Evolutionary conservation across 2,113 vertebrate species (phyloP).

Genomic region (Trochalopteron elliotii): DNA sequence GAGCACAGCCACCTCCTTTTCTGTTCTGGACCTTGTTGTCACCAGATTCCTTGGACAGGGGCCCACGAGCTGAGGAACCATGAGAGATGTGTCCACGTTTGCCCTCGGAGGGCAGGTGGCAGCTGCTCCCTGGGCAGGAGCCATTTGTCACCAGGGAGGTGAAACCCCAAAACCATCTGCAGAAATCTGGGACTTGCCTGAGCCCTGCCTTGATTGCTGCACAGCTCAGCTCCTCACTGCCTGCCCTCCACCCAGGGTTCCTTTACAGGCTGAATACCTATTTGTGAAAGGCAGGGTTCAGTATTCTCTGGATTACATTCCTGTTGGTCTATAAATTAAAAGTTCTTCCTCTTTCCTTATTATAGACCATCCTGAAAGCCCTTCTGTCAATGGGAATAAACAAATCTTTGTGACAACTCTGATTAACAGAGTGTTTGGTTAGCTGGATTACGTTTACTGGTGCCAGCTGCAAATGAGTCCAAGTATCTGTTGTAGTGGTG

Average conservation of each 20-base stretch:
- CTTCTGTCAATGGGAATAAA: neutral
- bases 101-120: accelerated
- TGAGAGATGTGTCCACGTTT: accelerated
- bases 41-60: accelerated
- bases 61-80: accelerated
- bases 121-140: neutral
- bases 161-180: neutral
- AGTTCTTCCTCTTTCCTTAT: constrained; percentile 33
- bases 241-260: accelerated
- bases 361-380: neutral
- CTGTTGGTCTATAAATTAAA: neutral
- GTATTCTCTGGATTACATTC: neutral
- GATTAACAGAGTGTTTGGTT: neutral
- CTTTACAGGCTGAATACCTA: neutral
- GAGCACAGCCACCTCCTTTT: neutral
- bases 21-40: neutral
- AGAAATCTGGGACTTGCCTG: neutral
- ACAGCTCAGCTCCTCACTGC: neutral
- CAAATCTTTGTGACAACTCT: constrained; percentile 7
- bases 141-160: neutral
- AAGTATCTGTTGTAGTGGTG: neutral
- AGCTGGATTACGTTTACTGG: neutral
- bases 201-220: neutral
- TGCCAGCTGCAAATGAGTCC: neutral
- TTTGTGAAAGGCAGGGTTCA: neutral